Conservation (phyloP, 2,113 vertebrate species). For the Montifringilla adamsi region DNA sequence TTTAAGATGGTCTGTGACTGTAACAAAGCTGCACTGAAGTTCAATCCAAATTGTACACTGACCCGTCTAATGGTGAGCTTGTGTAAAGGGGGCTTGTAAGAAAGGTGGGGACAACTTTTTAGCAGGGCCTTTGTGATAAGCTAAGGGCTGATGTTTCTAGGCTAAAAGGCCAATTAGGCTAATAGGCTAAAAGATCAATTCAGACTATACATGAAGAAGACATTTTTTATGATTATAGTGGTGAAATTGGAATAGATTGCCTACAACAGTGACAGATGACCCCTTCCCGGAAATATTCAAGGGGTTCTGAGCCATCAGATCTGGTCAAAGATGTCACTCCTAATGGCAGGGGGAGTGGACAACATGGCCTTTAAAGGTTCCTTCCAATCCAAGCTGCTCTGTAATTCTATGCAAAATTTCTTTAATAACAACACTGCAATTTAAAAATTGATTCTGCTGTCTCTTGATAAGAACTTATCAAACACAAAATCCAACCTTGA, state of each 20-base stretch:
- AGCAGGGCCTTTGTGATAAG: background rate
- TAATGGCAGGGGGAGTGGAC: background rate
- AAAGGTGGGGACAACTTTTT: background rate
- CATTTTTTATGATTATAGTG: accelerated
- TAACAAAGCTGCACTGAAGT: background rate
- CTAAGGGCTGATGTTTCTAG: background rate
- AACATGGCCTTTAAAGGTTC: background rate
- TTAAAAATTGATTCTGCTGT: background rate
- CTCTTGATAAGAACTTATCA: background rate
- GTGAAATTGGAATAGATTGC: background rate
- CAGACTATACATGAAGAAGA: background rate
- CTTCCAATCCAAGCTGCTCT: background rate
- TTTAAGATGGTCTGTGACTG: background rate
- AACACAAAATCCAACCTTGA: background rate
- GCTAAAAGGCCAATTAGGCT: background rate
- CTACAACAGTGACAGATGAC: background rate
- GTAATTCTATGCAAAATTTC: background rate
- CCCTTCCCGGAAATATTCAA: background rate
- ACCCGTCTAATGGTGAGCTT: accelerated
- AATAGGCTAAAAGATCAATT: background rate
- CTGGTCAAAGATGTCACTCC: background rate
- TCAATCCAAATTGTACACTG: background rate
- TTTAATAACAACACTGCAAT: background rate
- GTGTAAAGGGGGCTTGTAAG: background rate
- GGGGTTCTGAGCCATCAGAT: background rate